Evolutionary conservation across 2,888 invertebrate genomes (phyloP), one percentile per base, ranked within the genome.

Genomic region (Physocephala rufipes): DNA sequence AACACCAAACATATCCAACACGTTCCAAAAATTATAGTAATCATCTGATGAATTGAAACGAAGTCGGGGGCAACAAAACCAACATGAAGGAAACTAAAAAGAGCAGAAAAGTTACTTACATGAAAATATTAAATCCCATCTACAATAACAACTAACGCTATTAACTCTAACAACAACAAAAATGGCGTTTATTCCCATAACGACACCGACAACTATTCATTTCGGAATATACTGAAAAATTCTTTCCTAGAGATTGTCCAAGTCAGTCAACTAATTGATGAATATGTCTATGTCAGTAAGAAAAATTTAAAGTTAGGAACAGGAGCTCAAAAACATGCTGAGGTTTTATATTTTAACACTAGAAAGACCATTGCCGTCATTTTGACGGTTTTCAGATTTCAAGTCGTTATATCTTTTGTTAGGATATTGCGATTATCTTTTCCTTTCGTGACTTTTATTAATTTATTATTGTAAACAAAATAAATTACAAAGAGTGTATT

Each of bases 1-100:
- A 76, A 84, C 84, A 76, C 78, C 81, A 63, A 71, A 85, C 82
- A 74, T 82, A 81, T 75, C 81, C 84, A 73, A 83, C 82, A 74
- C 85, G 86, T 73, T 73, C 71, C 73, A 65, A 55, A 69, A 71
- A 75, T 61, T 69, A 61, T 59, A 13, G 24, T 4, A 21, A 55
- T 3, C n/a, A 21, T 4, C n/a, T 24, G 12, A 55, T 24, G 12
- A 55, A 58, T 58, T 59, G 71, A 73, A 74, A 69, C 71, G 65
- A 71, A 62, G 75, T 73, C 67, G 73, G 70, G 67, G 71, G 73
- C 71, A 75, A 58, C 65, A 73, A 71, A 71, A 74, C 69, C 71
- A 74, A 65, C 70, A 73, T 74, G 65, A 71, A 67, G 55, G 68
- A 69, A 68, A 74, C 73, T 5, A 73, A 72, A 19, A 59, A 24